These are phyloP conservation scores for Leptinotarsa undecemlineata DNA, from an alignment of 1,140 invertebrate genomes.

Conservation along the genomic window DNA sequence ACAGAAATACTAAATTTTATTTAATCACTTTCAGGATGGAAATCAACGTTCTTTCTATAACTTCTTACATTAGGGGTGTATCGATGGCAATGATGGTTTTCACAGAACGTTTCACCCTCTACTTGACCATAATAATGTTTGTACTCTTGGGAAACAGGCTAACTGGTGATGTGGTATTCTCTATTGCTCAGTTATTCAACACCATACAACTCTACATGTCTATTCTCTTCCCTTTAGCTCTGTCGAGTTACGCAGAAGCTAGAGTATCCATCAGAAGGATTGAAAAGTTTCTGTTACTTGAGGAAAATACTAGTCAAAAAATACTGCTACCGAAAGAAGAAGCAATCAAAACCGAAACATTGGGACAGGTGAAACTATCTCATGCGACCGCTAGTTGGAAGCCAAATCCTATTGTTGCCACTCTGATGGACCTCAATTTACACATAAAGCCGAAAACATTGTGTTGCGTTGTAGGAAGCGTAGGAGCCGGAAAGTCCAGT, in stretches of 20 bases:
- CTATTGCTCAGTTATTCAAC: constrained; percentile 75
- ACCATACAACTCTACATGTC: constrained; percentile 72
- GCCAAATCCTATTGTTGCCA: constrained; percentile 62
- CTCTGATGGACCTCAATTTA: constrained; percentile 66
- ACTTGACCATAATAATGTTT: constrained; percentile 70
- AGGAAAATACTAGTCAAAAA: constrained; percentile 55
- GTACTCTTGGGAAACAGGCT: constrained; percentile 66
- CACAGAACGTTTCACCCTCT: constrained; percentile 72
- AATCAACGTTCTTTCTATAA: constrained; percentile 67
- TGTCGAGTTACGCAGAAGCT: constrained; percentile 57
- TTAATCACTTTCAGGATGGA: constrained; percentile 60
- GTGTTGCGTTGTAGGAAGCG: constrained; percentile 73
- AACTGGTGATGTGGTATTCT: constrained; percentile 72
- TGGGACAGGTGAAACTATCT: constrained; percentile 55
- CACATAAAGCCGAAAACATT: constrained; percentile 66
- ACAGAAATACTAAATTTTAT: too few species aligned
- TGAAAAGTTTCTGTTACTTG: constrained; percentile 63
- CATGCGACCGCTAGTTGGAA: constrained; percentile 65
- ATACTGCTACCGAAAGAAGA: neutral
- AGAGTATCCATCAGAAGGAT: constrained; percentile 67
- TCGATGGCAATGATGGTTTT: constrained; percentile 69
- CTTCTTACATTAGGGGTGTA: constrained; percentile 73
- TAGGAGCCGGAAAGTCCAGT: constrained; percentile 81
- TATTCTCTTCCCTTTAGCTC: constrained; percentile 66
- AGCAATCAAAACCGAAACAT: neutral